A percentile compares a stretch with the other conserved stretches of the same genome.
phyloP scores from a whole-genome alignment of 2,888 invertebrate species.

The Ectemnius cavifrons region DNA sequence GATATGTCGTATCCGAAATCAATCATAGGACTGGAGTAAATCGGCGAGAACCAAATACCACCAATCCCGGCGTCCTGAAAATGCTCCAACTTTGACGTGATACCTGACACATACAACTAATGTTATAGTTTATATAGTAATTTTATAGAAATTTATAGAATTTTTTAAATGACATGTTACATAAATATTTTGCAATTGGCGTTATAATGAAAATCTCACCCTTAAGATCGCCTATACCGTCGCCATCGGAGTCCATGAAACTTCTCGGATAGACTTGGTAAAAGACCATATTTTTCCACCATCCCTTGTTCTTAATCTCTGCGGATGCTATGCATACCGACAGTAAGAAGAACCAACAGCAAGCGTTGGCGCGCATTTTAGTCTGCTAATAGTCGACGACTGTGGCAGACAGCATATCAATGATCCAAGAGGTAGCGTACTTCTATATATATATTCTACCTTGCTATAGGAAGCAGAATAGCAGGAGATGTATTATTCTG shows the following conservation, averaged over 20 bases:
- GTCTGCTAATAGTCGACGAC: too few species aligned
- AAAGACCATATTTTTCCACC: constrained; percentile 71
- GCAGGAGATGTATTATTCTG: too few species aligned
- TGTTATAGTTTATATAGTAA: too few species aligned
- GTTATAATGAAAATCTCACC: constrained; percentile 53
- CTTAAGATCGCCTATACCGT: constrained; percentile 70
- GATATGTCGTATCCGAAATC: constrained; percentile 94
- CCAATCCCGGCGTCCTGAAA: constrained; percentile 85
- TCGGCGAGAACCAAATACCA: constrained; percentile 91
- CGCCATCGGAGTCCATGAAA: constrained; percentile 67
- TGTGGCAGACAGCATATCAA: too few species aligned
- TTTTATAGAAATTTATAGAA: too few species aligned
- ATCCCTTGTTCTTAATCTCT: constrained; percentile 66
- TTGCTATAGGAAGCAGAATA: too few species aligned
- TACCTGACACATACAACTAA: constrained; percentile 74
- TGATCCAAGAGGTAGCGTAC: too few species aligned
- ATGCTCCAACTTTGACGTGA: constrained; percentile 82
- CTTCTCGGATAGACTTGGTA: constrained; percentile 74
- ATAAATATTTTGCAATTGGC: constrained; percentile 77
- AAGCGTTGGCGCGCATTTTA: too few species aligned
- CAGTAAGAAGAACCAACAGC: constrained; percentile 46
- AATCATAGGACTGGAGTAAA: constrained; percentile 89
- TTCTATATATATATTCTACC: too few species aligned
- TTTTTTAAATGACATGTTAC: too few species aligned
- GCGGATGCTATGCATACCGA: constrained; percentile 37